Evolutionary conservation across 2,797 vertebrate genomes (phyloP).

Genomic region (Pagetopsis macropterus): DNA sequence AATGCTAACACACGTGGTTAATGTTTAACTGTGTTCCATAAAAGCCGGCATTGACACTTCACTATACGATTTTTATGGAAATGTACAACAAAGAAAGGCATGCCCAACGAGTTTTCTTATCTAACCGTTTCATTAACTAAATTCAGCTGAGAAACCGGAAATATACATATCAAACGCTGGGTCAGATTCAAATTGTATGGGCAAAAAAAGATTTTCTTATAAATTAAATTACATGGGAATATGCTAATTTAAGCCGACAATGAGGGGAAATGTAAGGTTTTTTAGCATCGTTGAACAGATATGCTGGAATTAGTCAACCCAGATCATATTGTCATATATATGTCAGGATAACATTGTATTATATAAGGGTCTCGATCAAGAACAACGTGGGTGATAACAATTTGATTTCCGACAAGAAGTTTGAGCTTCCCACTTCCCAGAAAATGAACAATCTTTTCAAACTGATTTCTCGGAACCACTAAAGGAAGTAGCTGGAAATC

Average conservation of each 20-base stretch:
- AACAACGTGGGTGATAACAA: background rate
- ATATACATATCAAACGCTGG: background rate
- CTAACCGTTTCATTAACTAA: slow-evolving; percentile 1
- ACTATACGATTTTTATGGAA: slow-evolving; percentile 20
- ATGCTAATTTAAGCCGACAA: background rate
- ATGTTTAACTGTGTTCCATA: slow-evolving; percentile 2
- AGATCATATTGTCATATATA: background rate
- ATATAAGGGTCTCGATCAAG: background rate
- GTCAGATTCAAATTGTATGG: background rate
- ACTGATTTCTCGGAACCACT: background rate
- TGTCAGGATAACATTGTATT: background rate
- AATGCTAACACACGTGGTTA: slow-evolving; percentile 10
- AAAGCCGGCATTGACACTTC: background rate
- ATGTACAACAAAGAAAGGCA: slow-evolving; percentile 4
- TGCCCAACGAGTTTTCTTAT: slow-evolving; percentile 7
- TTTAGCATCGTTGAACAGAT: background rate
- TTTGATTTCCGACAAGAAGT: background rate
- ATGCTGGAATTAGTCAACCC: background rate
- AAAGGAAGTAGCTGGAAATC: background rate
- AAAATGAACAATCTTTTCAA: too few species aligned
- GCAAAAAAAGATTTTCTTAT: background rate
- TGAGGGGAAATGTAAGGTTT: background rate
- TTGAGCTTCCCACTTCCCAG: too few species aligned
- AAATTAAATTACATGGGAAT: background rate
- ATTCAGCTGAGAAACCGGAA: background rate